Conservation (phyloP, 2,113 vertebrate species). For the Ptychochromis oligacanthus region DNA sequence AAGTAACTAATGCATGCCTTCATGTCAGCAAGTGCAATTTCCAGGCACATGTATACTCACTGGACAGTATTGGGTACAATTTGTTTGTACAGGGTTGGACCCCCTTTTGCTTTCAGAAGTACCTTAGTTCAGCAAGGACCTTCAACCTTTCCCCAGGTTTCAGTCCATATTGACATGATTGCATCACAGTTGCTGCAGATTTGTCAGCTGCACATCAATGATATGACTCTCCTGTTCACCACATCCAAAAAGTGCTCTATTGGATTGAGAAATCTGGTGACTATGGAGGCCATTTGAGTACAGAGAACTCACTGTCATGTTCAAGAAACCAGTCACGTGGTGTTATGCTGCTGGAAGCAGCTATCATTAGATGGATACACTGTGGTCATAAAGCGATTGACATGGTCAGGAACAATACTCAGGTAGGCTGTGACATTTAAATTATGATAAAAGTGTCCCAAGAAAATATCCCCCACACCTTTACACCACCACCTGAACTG, state of each 20-base stretch:
- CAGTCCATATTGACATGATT: neutral
- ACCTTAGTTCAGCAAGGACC: neutral
- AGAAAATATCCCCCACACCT: too few relatives aligned
- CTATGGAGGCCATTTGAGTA: neutral
- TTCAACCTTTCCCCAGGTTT: neutral
- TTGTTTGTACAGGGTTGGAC: too few relatives aligned
- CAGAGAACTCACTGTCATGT: neutral
- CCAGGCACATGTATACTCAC: neutral
- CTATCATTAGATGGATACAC: too few relatives aligned
- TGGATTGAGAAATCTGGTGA: neutral
- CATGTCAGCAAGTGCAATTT: too few relatives aligned
- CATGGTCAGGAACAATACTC: neutral
- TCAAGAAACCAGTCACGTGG: too few relatives aligned
- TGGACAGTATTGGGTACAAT: neutral
- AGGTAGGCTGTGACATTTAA: neutral
- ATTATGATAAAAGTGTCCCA: neutral
- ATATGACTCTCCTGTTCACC: too few relatives aligned
- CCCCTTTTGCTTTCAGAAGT: too few relatives aligned
- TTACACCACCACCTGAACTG: neutral
- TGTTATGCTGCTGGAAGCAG: too few relatives aligned
- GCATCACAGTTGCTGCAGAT: neutral
- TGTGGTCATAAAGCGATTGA: neutral
- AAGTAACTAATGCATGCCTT: too few relatives aligned
- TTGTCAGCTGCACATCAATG: too few relatives aligned
- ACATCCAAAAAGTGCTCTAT: neutral